Evolutionary conservation across 1,140 invertebrate species (phyloP), one percentile per base, ranked within the genome.

Genomic region (Mactra quadrangularis): DNA sequence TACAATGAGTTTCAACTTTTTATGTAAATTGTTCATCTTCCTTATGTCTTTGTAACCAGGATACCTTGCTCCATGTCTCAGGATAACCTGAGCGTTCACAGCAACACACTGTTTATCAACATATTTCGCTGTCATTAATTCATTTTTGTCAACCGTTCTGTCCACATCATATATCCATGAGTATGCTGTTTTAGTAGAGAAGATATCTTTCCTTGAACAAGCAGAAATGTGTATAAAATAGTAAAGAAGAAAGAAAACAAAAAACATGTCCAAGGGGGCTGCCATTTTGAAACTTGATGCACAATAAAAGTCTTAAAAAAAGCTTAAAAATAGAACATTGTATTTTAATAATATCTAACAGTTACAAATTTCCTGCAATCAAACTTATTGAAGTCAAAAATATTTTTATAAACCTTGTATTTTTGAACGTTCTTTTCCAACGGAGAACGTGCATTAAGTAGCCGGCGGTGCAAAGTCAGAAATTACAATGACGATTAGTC

Each of bases 1-100:
- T 15, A 79, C 53, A 11, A 68, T 59, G 50, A 60, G 52, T 47
- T 84, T 55, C 3, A 90, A 64, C 52, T 79, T 83, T 31, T 70
- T 31, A 50, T 88, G 87, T 13, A 88, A 76, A n/a, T 82, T 72
- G 4, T 70, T 71, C 60, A 90, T 86, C 50, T 84, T 74, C 4
- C 81, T 29, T 0, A 87, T 86, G 59, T 90, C 89, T 27, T 88
- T 87, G 41, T 83, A 53, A 25, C 90, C 86, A 72, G 90, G 90
- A 75, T 85, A 86, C 29, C 90, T 70, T 7, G 88, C 81, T 15
- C 90, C 90, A 76, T 91, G 90, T 60, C 90, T 77, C 13, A 87
- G 71, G n/a, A 91, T 64, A 25, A 74, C 74, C 57, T 74, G 86
- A 52, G 84, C 52, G 35, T 91, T 87, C 19, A 89, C 83, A 52